A percentile compares a stretch with the other conserved stretches of the same genome.
phyloP scores from a whole-genome alignment of 2,797 vertebrate genomes.

The Cynopterus sphinx region DNA sequence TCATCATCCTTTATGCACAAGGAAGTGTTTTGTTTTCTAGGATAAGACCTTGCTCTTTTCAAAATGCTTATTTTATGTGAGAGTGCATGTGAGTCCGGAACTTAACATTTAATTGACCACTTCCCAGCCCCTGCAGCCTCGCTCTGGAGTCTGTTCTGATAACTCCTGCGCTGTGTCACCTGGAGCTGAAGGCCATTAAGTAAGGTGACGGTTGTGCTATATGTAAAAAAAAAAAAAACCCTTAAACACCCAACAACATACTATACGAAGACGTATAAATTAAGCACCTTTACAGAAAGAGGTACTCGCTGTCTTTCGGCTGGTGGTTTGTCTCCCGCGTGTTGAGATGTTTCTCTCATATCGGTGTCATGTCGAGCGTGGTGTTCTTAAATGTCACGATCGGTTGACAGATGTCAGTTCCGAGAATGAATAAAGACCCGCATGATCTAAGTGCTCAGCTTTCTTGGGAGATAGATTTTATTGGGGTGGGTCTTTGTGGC shows the following conservation, averaged over 20 bases:
- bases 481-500: background rate
- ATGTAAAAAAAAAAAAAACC: no score
- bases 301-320: background rate
- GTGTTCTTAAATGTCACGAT: no score
- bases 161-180: fast-evolving
- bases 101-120: background rate
- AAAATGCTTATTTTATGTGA: background rate
- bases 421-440: background rate
- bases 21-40: background rate
- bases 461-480: background rate
- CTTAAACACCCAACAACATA: fast-evolving
- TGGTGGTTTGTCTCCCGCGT: background rate
- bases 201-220: fast-evolving
- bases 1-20: background rate
- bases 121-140: background rate
- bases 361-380: no score
- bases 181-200: fast-evolving
- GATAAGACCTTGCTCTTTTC: background rate
- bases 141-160: background rate
- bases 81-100: background rate
- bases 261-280: background rate
- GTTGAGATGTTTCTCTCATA: background rate
- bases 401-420: background rate
- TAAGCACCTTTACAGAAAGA: background rate
- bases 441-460: background rate